phyloP scores from a whole-genome alignment of 1,140 invertebrate genomes.

The Chironomus striatipennis region DNA sequence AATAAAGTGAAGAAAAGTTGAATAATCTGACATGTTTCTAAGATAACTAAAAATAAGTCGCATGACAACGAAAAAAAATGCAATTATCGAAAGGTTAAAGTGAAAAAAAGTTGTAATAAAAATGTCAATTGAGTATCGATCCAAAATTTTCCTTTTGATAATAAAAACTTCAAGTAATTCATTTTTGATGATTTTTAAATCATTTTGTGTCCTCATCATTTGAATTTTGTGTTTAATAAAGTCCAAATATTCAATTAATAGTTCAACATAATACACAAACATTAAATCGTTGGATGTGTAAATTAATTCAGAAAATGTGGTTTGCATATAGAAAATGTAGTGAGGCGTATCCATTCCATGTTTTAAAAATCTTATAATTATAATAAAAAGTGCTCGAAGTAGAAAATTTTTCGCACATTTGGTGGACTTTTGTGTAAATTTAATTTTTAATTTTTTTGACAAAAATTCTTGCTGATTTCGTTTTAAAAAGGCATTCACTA shows the following conservation, averaged over 20 bases:
- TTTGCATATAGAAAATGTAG: no score
- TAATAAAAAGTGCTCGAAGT: neutral
- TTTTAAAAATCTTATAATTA: neutral
- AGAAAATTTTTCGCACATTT: neutral
- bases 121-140: neutral
- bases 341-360: no score
- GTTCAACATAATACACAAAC: neutral
- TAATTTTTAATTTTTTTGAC: neutral
- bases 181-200: neutral
- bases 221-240: neutral
- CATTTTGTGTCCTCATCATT: neutral
- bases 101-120: neutral
- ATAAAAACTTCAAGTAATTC: neutral
- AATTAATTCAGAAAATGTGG: neutral
- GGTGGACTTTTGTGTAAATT: neutral
- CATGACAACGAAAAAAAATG: no score
- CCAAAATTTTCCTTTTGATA: neutral
- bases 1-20: no score
- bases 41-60: no score
- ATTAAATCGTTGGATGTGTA: neutral
- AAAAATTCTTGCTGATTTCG: no score
- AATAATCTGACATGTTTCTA: no score
- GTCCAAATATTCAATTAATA: neutral
- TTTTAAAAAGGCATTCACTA: no score
- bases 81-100: no score